Evolutionary conservation across 2,113 vertebrate species (phyloP), one percentile per base, ranked within the genome.

Genomic region (Carassius carassius): DNA sequence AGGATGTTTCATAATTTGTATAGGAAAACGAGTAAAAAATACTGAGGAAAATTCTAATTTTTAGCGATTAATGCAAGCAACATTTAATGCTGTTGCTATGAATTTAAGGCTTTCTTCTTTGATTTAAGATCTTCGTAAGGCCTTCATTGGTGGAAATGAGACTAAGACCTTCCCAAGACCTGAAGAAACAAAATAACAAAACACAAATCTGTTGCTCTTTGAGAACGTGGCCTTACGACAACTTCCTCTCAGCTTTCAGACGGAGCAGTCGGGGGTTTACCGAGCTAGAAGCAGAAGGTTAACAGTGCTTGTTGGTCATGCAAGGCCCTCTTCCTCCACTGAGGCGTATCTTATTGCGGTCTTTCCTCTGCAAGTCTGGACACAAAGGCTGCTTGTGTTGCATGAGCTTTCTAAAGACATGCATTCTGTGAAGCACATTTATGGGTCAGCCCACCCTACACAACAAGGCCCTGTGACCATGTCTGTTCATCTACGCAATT

Each of bases 381-480:
- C 76, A 84, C 84, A 80, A 86, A 81, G 85, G 84, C 76, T 37
- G 75, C 47, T 86, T 84, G 81, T 86, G 77, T 72, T 84, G 79
- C 77, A 65, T 19, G 60, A 62, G 70, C 49, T 76, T 60, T 67
- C 25, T 35, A n/a, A 62, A 56, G 16, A 85, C 47, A 58, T 12
- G 29, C 6, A 13, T 67, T 77, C 21, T 54, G 81, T 51, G 54
- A 67, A 74, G 12, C 23, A 21, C 83, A 72, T 87, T 82, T 63
- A 82, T 72, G 73, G 41, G 49, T 78, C 74, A 62, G 60, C 47
- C 80, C 44, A 75, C 29, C 83, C 58, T 44, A 87, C 60, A 87
- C 69, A 85, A 41, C 32, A 21, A 41, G 21, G 37, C 62, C 63
- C 75, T 25, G 80, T 70, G 82, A 81, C 35, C 35, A 5, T 77